Percentiles rank a stretch among this genome's conserved stretches.
phyloP scores from a whole-genome alignment of 1,140 invertebrate species.

The Drosophila busckii region DNA sequence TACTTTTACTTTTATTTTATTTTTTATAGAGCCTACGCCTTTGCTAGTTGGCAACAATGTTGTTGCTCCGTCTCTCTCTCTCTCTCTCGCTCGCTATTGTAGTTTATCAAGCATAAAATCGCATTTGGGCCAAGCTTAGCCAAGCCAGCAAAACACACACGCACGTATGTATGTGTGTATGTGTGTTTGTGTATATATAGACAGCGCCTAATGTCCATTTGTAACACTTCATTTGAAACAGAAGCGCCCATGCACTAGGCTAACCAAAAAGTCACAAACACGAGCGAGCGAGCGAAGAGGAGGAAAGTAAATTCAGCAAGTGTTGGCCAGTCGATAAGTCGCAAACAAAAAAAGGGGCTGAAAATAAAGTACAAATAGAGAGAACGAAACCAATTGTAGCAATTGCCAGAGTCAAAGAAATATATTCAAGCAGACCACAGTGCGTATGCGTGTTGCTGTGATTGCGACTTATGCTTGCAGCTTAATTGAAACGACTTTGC shows the following conservation, averaged over 20 bases:
- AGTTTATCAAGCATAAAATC: conserved; percentile 76
- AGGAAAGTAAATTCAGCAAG: neutral
- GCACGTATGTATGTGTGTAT: too few relatives aligned
- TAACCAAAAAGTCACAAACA: conserved; percentile 54
- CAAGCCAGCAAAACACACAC: conserved; percentile 7
- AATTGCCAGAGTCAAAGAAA: too few relatives aligned
- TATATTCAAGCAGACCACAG: too few relatives aligned
- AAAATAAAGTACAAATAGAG: neutral
- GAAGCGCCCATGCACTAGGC: conserved; percentile 33
- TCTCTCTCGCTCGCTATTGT: too few relatives aligned
- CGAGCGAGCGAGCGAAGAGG: neutral
- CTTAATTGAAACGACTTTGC: conserved; percentile 33
- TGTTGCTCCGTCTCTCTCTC: too few relatives aligned
- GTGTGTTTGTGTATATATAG: too few relatives aligned
- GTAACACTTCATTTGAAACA: conserved; percentile 75
- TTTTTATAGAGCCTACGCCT: conserved; percentile 41
- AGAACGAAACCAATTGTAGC: neutral
- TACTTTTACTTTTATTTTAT: conserved; percentile 3
- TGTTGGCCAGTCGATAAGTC: conserved; percentile 32
- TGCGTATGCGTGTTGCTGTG: conserved; percentile 36
- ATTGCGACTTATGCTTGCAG: conserved; percentile 6
- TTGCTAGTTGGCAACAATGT: conserved; percentile 29
- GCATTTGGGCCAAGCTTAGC: conserved; percentile 57
- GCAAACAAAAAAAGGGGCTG: neutral
- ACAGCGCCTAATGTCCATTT: conserved; percentile 62